Base-by-base conservation (phyloP, 1,140 invertebrate species). In the Plodia interpunctella region DNA sequence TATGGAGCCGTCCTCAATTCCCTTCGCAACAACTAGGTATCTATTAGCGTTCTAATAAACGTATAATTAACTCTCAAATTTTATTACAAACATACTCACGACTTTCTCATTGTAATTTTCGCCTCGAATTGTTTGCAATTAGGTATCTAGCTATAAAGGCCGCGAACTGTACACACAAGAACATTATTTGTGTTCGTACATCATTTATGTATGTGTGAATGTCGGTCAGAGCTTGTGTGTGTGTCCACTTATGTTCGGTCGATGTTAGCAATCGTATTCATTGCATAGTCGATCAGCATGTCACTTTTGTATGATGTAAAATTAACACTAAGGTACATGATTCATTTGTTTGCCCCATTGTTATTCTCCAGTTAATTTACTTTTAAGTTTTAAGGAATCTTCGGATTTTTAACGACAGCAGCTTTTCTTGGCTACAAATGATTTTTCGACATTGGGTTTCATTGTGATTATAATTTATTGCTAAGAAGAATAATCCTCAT, bases 281-380 rank as follows among this genome's bases (percentile, higher is more conserved):
- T 70, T 70, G 70, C 78, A 81, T 81, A 75, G 65, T 73, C 72
- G 76, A 83, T 77, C 78, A 80, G 74, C 80, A 73, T 83, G 75
- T 80, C 72, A 83, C 66, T 69, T 70, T 65, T 56, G 68, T 61
- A 65, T 54, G 57, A 56, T 67, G 51, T 57, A 65, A 60, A 55
- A 63, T 57, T 60, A 44, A 44, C 38, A 44, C 38, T 44, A 15
- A 44, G n/a, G 20, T 67, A 49, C 38, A 10, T 9, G 13, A 10
- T 44, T 44, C 38, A 13, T 44, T 44, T 44, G 38, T 44, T 44
- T n/a, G 21, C 6, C 6, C 21, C 0, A 15, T n/a, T 44, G n/a
- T 44, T 15, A 44, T 44, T 44, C 5, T 3, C 13, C 13, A 44
- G 2, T 44, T 44, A 15, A 44, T 44, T 44, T 15, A 44, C 38